Evolutionary conservation across 2,797 vertebrate species (phyloP).

Genomic region (Vipera latastei): DNA sequence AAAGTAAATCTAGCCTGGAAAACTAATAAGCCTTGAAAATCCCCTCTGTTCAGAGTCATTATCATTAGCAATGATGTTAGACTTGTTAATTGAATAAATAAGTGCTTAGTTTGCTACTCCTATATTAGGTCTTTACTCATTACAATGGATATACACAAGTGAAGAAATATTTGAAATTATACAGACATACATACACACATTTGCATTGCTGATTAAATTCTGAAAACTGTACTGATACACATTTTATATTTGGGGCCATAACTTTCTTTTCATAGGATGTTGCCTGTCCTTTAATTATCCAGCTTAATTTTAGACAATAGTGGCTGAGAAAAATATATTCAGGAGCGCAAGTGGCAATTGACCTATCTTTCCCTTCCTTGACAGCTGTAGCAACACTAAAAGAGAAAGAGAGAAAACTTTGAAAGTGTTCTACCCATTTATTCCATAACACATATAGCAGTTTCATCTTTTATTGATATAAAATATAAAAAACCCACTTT

Average conservation of each 20-base stretch:
- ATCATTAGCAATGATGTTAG: slow-evolving; percentile 66
- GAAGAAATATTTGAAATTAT: slow-evolving; percentile 20
- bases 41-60: slow-evolving; percentile 68
- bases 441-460: not conserved
- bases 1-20: slow-evolving; percentile 66
- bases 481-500: not conserved
- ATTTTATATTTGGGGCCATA: not conserved
- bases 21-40: slow-evolving; percentile 79
- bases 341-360: not conserved
- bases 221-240: not conserved
- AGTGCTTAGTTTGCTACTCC: slow-evolving; percentile 63
- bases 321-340: not conserved
- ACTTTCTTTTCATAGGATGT: slow-evolving; percentile 18
- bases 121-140: slow-evolving; percentile 2
- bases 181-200: not conserved
- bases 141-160: slow-evolving; percentile 53
- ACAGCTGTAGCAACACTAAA: not conserved
- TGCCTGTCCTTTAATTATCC: not conserved
- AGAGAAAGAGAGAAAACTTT: not conserved
- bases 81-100: slow-evolving; percentile 66
- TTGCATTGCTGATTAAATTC: not conserved
- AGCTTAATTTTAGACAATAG: not conserved
- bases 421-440: not conserved
- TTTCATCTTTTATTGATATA: not conserved
- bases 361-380: not conserved